phyloP scores from a whole-genome alignment of 2,113 vertebrate species.

The Piliocolobus tephrosceles region DNA sequence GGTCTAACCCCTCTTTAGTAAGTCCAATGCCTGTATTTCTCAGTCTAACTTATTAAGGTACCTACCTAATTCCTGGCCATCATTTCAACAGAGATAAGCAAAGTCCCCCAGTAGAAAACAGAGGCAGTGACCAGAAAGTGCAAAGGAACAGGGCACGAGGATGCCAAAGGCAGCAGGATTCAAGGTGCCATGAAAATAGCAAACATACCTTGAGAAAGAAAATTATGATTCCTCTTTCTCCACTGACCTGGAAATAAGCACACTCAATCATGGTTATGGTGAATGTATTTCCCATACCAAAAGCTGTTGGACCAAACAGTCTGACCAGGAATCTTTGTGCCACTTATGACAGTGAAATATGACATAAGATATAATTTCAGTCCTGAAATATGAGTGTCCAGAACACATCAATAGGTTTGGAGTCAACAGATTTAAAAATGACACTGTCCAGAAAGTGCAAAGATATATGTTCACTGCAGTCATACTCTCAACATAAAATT shows the following conservation, averaged over 20 bases:
- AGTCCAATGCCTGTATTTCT: background rate
- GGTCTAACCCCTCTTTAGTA: background rate
- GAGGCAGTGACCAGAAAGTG: background rate
- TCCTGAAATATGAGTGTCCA: constrained; percentile 45
- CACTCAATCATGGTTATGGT: constrained; percentile 4
- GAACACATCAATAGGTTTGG: constrained; percentile 5
- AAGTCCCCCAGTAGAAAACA: background rate
- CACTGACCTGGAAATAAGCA: background rate
- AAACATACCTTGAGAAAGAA: constrained; percentile 44
- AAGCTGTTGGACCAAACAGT: constrained; percentile 13
- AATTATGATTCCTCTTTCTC: constrained; percentile 41
- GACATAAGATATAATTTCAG: background rate
- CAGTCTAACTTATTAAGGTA: background rate
- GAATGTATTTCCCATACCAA: background rate
- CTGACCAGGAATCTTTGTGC: background rate
- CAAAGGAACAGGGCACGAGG: background rate
- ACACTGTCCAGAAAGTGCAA: constrained; percentile 28
- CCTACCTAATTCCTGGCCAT: background rate
- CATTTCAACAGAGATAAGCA: background rate
- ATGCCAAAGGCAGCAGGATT: background rate
- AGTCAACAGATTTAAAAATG: constrained; percentile 44
- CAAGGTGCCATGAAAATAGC: background rate
- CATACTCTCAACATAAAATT: background rate
- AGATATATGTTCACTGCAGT: background rate
- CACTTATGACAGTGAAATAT: constrained; percentile 45